A percentile compares a stretch with the other conserved stretches of the same genome.
These are phyloP conservation scores for Strigamia maritima DNA, from an alignment of 2,888 invertebrate species.

Conservation along the genomic window DNA sequence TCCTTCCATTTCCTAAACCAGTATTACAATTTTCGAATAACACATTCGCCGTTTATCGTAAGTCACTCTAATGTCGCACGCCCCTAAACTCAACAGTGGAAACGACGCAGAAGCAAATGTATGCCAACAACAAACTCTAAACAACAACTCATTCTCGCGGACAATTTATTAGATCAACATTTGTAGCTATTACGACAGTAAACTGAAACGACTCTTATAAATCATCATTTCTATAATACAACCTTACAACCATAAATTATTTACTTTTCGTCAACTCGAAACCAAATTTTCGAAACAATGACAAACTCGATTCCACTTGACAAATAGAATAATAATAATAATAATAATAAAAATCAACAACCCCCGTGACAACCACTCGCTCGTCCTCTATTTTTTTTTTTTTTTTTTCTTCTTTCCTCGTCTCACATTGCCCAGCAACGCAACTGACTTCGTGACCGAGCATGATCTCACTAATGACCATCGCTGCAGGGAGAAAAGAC, in stretches of 20 bases:
- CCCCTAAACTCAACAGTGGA: not conserved
- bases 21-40: not conserved
- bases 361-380: not conserved
- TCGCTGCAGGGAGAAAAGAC: conserved; percentile 32
- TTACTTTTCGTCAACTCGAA: not conserved
- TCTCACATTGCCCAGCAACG: not conserved
- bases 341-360: not conserved
- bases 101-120: conserved; percentile 9
- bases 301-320: not conserved
- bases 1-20: not conserved
- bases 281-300: not conserved
- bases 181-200: conserved; percentile 23
- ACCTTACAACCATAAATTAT: conserved; percentile 23
- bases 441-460: conserved; percentile 10
- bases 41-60: not conserved
- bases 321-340: not conserved
- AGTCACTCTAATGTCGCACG: too few relatives aligned
- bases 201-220: not conserved
- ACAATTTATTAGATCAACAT: conserved; percentile 32
- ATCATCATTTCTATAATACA: conserved; percentile 10
- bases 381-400: not conserved
- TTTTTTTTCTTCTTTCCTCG: not conserved
- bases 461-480: conserved; percentile 34
- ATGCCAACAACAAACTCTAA: not conserved
- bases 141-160: conserved; percentile 25